Evolutionary conservation across 2,797 vertebrate genomes (phyloP).

Genomic region (Tauraco hartlaubi): DNA sequence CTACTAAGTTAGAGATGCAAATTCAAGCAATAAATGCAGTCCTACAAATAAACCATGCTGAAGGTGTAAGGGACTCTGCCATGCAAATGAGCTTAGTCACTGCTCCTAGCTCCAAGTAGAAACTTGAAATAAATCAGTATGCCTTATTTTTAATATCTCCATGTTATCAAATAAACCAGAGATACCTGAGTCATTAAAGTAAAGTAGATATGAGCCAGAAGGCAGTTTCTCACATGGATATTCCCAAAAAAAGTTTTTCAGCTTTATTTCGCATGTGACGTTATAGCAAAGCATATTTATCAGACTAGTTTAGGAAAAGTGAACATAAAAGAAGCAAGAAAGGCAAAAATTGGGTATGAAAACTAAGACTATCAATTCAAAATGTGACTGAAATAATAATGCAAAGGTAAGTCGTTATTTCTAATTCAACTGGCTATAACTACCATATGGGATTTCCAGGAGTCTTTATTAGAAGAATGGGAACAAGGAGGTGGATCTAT

Average conservation of each 20-base stretch:
- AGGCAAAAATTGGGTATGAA: not conserved
- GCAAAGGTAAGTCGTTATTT: not conserved
- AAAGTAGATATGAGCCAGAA: not conserved
- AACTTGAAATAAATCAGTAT: not conserved
- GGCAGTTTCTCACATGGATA: not conserved
- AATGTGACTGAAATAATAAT: constrained; percentile 35
- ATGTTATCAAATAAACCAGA: constrained; percentile 21
- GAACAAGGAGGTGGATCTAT: not conserved
- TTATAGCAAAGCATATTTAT: not conserved
- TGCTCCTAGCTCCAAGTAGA: not conserved
- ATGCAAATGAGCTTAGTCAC: not conserved
- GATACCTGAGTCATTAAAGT: not conserved
- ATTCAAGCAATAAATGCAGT: not conserved
- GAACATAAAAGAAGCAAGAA: constrained; percentile 29
- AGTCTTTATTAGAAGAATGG: not conserved
- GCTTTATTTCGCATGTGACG: not conserved
- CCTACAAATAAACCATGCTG: not conserved
- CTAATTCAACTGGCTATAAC: not conserved
- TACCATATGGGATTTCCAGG: not conserved
- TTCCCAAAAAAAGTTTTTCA: not conserved
- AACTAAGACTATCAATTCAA: not conserved
- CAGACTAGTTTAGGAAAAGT: constrained; percentile 4
- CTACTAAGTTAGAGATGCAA: not conserved
- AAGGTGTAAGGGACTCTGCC: not conserved
- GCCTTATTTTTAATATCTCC: not conserved